Evolutionary conservation across 53 echinoderm and acorn worm species (phyloP), one percentile per base, ranked within the genome.

Genomic region (Paelopatides confundens): DNA sequence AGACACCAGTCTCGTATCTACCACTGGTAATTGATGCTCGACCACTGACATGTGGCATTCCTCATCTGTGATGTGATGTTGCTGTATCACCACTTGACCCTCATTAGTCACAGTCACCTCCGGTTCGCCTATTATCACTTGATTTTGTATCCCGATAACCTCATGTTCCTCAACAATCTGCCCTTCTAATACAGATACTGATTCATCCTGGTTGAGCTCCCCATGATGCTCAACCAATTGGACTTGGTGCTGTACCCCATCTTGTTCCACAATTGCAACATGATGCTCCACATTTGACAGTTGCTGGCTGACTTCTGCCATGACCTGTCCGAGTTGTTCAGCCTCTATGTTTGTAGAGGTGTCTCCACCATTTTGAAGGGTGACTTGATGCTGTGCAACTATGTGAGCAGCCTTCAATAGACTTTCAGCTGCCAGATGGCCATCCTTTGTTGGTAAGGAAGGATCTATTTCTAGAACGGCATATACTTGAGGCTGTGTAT

Each of bases 141-240:
- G 74, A 28, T 74, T 39, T 28, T 74, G 74, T 74, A 74, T 74
- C 27, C 74, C 74, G 39, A 74, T 74, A n/a, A 74, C 74, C 46
- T 74, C 74, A 39, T 74, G 74, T 10, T 74, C 74, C 26, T 74
- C 74, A 26, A 74, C 74, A 74, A 74, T 74, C 74, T 74, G 74
- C 10, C 74, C 74, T 3, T 68, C 68, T 2, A 74, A 13, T 21
- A 74, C 43, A 0, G 74, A 24, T 27, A 74, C 46, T 24, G 39
- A 35, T 43, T 46, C 46, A 23, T 43, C 74, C 27, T 6, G 4
- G 23, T 39, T 39, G 13, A 74, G 27, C 46, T 74, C 74, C 11
- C 38, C 74, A 46, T 39, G 74, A 46, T 39, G 74, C 27, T 74
- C 40, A n/a, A 74, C 43, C 1, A 74, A 39, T 40, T 74, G 74